A percentile compares a stretch with the other conserved stretches of the same genome.
Evolutionary conservation across 2,888 invertebrate genomes (phyloP).

Genomic region (Eucera pruinosa): DNA sequence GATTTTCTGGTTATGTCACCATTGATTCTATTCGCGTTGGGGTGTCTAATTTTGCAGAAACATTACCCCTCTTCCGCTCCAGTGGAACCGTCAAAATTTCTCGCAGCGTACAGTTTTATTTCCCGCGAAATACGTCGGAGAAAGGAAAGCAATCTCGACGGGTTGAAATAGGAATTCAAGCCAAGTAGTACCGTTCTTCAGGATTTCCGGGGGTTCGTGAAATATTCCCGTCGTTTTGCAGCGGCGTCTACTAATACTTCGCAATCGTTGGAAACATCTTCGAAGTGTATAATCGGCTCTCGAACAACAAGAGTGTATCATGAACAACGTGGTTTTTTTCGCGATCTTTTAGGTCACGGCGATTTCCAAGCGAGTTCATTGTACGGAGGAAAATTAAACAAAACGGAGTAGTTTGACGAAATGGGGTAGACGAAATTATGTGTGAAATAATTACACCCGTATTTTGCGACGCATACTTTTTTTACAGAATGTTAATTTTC

Average conservation of each 20-base stretch:
- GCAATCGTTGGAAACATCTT: not conserved
- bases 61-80: not conserved
- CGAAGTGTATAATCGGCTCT: no score
- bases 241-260: not conserved
- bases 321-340: no score
- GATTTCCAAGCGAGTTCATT: no score
- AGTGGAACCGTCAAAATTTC: not conserved
- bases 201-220: conserved; percentile 21
- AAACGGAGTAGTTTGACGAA: no score
- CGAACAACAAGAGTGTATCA: no score
- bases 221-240: conserved; percentile 17
- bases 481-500: no score
- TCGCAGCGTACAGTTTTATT: not conserved
- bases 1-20: not conserved
- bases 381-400: no score
- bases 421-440: no score
- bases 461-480: no score
- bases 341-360: no score
- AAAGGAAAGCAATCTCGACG: conserved; percentile 35
- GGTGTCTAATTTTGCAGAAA: not conserved
- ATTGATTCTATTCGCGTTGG: not conserved
- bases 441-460: no score
- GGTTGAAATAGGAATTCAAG: conserved; percentile 45
- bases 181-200: conserved; percentile 32
- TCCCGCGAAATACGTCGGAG: not conserved